Evolutionary conservation across 2,797 vertebrate genomes (phyloP).

Genomic region (Anolis apletophallus): DNA sequence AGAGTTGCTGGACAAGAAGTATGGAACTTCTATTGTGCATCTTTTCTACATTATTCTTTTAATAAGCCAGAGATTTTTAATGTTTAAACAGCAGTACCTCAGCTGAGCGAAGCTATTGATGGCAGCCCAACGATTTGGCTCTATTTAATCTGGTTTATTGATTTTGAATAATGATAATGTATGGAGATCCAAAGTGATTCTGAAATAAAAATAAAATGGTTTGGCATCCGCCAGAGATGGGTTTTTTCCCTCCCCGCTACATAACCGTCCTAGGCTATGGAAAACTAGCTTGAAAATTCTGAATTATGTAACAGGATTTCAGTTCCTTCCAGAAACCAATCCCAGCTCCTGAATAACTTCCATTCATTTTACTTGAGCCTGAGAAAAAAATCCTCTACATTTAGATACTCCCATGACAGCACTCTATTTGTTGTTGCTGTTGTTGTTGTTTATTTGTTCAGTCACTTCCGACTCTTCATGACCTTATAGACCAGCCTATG

Average conservation of each 20-base stretch:
- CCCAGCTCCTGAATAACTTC: too few relatives aligned
- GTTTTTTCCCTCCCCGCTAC: slow-evolving; percentile 15
- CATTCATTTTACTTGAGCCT: neutral
- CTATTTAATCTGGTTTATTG: slow-evolving; percentile 35
- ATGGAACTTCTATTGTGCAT: neutral
- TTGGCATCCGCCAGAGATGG: accelerated
- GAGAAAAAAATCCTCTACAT: neutral
- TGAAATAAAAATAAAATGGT: slow-evolving; percentile 28
- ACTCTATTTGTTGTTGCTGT: too few relatives aligned
- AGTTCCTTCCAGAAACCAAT: neutral
- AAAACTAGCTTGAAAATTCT: neutral
- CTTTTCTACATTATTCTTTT: slow-evolving; percentile 36
- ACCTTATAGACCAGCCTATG: too few relatives aligned
- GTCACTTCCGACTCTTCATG: too few relatives aligned
- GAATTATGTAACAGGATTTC: neutral
- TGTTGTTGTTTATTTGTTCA: too few relatives aligned
- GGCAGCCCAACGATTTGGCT: neutral
- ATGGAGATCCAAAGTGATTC: slow-evolving; percentile 33
- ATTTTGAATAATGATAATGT: slow-evolving; percentile 32
- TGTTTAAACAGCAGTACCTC: slow-evolving; percentile 38
- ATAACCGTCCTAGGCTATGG: neutral
- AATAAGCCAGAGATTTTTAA: slow-evolving; percentile 19
- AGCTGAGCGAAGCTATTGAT: neutral
- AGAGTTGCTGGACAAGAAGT: slow-evolving; percentile 10
- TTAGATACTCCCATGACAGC: neutral